These are phyloP conservation scores for Calliphora vicina DNA, from an alignment of 1,140 invertebrate genomes.

Conservation along the genomic window DNA sequence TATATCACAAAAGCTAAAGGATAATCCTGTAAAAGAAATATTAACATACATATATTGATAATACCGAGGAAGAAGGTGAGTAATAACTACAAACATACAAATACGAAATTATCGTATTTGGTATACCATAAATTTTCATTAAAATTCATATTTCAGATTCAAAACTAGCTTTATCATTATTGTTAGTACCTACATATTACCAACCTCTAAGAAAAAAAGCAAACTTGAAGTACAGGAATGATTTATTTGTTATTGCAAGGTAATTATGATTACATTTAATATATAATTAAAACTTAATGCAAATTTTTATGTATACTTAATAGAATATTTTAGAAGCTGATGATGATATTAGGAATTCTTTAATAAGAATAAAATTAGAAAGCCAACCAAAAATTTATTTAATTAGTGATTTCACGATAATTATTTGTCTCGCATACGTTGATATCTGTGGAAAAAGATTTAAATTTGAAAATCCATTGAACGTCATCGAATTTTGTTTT, in stretches of 20 bases:
- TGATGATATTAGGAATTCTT: not conserved
- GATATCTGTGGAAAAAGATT: not conserved
- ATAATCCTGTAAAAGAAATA: not conserved
- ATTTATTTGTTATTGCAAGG: slow-evolving; percentile 9
- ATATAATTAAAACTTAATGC: too few relatives aligned
- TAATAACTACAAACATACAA: not conserved
- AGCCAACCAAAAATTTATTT: not conserved
- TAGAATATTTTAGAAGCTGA: not conserved
- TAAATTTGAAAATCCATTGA: not conserved
- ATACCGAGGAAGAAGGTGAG: not conserved
- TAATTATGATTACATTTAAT: not conserved
- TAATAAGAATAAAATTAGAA: not conserved
- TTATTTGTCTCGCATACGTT: not conserved
- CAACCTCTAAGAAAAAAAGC: not conserved
- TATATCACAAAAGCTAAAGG: too few relatives aligned
- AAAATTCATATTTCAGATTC: not conserved
- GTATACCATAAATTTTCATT: not conserved
- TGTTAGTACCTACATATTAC: not conserved
- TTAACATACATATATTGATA: not conserved
- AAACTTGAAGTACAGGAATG: not conserved
- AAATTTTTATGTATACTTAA: not conserved
- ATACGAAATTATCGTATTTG: too few relatives aligned
- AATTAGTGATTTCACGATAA: not conserved
- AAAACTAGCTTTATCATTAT: not conserved
- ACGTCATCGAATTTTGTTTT: not conserved